phyloP scores from a whole-genome alignment of 2,888 invertebrate genomes.

The Callyntrura guangdongensis region DNA sequence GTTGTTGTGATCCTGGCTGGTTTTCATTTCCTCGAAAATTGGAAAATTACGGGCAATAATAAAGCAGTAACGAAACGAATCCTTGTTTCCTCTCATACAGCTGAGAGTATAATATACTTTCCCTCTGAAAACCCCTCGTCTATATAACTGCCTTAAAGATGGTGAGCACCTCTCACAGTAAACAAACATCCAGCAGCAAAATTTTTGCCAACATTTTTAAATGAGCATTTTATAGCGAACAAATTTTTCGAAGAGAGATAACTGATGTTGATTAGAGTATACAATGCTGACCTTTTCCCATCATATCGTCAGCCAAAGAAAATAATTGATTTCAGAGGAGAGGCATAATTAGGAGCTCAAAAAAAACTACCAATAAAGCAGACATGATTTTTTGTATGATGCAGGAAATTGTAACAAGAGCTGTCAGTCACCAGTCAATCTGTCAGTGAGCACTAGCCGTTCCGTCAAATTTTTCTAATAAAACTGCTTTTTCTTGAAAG shows the following conservation, averaged over 20 bases:
- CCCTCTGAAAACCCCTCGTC: neutral
- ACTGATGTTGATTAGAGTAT: neutral
- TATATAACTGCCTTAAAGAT: too few species aligned
- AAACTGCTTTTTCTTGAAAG: conserved; percentile 43
- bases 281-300: conserved; percentile 45
- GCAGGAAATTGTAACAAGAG: conserved; percentile 78
- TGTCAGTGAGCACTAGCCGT: conserved; percentile 48
- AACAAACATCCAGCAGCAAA: neutral
- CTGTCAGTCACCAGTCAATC: conserved; percentile 75
- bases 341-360: neutral
- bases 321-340: conserved; percentile 69
- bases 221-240: conserved; percentile 6
- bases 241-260: neutral
- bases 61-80: conserved; percentile 23
- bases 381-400: neutral
- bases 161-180: neutral
- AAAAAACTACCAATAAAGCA: too few species aligned
- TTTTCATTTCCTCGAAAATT: conserved; percentile 55
- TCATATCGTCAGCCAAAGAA: conserved; percentile 12
- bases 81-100: neutral
- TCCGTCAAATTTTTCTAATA: conserved; percentile 38
- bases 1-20: neutral
- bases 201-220: conserved; percentile 35
- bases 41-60: conserved; percentile 51
- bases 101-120: too few species aligned